Base-by-base conservation (phyloP, 2,888 invertebrate species). In the Drosophila diplacantha region DNA sequence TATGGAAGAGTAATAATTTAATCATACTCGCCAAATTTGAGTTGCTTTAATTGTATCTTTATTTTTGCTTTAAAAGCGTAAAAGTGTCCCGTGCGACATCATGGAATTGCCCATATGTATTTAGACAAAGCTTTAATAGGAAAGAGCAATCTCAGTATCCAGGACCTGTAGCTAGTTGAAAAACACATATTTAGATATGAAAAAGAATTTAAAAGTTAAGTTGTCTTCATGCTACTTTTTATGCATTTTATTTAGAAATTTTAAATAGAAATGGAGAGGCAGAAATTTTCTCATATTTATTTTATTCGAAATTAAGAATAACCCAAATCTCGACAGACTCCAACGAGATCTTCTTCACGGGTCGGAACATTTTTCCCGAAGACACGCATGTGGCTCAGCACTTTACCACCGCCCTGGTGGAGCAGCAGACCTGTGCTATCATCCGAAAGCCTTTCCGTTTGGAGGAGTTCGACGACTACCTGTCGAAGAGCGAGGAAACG, bases 331-430 rank as follows among this genome's bases (percentile, higher is more conserved):
- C 9, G 20, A 3, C 58, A 88, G 88, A 85, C 72, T 86, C 88
- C 44, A 88, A 87, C 72, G 87, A 88, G 74, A 65, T 88, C 43
- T 88, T 87, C 72, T 88, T 86, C 52, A 85, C 86, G 62, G 88
- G 88, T 14, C 86, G 87, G 38, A 88, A 85, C 67, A 85, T 88
- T 58, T 88, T 88, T 59, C 69, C 78, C 16, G 35, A 58, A 38
- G 81, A 79, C 22, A 81, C 83, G 18, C 81, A 81, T 54, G 84
- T 85, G 54, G 69, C 83, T 9, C 77, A 78, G 37, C 85, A 88
- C 46, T 88, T 88, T 38, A 83, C 79, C 5, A 73, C 65, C 29
- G 71, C 84, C 16, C 69, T 78, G 32, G 77, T 87, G 44, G 84
- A 75, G 34, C 69, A 64, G 24, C 82, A 86, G 55, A 56, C 72